phyloP scores from a whole-genome alignment of 2,797 vertebrate genomes.

The Rhinatrema bivittatum region DNA sequence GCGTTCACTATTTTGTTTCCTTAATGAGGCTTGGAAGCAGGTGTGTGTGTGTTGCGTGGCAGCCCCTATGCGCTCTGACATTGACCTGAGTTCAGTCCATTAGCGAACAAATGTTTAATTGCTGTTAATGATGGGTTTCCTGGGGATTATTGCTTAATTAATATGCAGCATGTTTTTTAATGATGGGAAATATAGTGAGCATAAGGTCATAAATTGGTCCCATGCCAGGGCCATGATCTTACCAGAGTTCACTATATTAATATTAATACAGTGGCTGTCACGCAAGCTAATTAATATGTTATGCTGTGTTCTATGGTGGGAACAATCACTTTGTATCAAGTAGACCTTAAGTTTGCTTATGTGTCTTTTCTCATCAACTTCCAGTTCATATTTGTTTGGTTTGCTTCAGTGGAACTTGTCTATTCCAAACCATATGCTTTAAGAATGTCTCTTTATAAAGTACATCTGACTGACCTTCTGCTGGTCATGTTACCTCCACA shows the following conservation, averaged over 20 bases:
- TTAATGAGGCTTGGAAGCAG: background rate
- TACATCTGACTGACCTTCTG: no score
- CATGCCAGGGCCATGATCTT: background rate
- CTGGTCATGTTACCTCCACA: no score
- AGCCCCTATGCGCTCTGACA: background rate
- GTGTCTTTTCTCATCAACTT: no score
- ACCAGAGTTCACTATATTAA: background rate
- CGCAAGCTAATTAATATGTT: no score
- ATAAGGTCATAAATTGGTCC: background rate
- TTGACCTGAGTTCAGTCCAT: background rate
- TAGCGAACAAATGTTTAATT: background rate
- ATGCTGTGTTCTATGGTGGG: no score
- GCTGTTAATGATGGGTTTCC: background rate
- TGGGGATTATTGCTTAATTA: background rate
- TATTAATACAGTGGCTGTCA: background rate
- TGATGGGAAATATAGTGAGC: background rate
- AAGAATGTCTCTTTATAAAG: no score
- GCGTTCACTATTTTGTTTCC: no score
- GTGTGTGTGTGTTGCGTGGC: background rate
- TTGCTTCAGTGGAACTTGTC: no score
- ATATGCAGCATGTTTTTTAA: background rate
- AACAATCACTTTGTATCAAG: no score
- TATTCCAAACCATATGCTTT: no score
- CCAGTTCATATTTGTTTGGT: no score
- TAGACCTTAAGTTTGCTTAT: no score